phyloP scores from a whole-genome alignment of 2,888 invertebrate species.

The Agrotis puta region DNA sequence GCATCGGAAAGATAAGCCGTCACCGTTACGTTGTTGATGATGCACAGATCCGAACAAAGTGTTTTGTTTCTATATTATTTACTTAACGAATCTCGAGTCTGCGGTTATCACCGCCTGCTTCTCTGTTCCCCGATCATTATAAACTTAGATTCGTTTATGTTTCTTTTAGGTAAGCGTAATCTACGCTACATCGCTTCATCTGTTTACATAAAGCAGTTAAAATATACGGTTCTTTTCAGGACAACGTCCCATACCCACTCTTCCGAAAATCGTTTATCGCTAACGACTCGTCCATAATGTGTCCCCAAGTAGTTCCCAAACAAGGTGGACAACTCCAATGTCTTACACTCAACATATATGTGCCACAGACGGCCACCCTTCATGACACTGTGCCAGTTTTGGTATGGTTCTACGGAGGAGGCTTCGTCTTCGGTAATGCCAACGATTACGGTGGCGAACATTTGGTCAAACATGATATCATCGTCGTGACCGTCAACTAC shows the following conservation, averaged over 20 bases:
- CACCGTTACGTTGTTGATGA: no score
- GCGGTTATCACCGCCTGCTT: no score
- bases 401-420: constrained; percentile 84
- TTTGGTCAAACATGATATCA: constrained; percentile 73
- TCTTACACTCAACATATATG: constrained; percentile 72
- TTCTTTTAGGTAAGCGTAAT: no score
- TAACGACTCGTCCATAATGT: constrained; percentile 70
- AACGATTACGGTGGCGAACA: constrained; percentile 75
- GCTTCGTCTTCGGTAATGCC: constrained; percentile 75
- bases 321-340: constrained; percentile 71
- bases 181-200: no score
- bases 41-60: no score
- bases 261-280: constrained; percentile 74
- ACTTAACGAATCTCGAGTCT: no score
- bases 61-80: no score
- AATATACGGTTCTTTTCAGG: constrained; percentile 59
- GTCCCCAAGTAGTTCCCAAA: constrained; percentile 69
- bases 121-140: no score
- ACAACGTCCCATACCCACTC: constrained; percentile 63
- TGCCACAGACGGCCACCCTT: constrained; percentile 65
- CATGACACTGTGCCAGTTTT: constrained; percentile 73
- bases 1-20: no score
- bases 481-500: constrained; percentile 77
- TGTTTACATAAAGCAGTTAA: neutral
- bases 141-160: no score